Evolutionary conservation across 2,888 invertebrate genomes (phyloP).

Genomic region (Nycteola revayana): DNA sequence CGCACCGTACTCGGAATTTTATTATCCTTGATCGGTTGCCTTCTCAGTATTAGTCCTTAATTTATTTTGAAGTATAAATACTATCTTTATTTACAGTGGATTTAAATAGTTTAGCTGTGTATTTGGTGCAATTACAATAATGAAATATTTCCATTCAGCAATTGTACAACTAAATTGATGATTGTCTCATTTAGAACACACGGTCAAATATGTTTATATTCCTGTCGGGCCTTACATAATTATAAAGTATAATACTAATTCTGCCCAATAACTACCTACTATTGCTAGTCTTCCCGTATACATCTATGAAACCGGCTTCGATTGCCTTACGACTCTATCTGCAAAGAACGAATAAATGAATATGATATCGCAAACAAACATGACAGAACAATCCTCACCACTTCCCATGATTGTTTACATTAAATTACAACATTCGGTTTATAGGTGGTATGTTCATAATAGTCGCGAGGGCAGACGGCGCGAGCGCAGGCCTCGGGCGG

Average conservation of each 20-base stretch:
- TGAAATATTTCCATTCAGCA: too few species aligned
- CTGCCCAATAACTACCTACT: too few species aligned
- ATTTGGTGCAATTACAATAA: too few species aligned
- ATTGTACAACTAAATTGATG: too few species aligned
- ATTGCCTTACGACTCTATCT: slow-evolving; percentile 14
- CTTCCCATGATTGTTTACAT: slow-evolving; percentile 72
- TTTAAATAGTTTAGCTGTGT: too few species aligned
- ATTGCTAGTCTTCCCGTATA: too few species aligned
- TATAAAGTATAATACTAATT: too few species aligned
- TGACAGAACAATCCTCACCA: slow-evolving; percentile 62
- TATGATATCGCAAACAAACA: slow-evolving; percentile 37
- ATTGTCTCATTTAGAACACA: too few species aligned
- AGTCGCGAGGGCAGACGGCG: slow-evolving; percentile 37
- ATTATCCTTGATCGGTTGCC: slow-evolving; percentile 62
- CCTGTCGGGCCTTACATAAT: too few species aligned
- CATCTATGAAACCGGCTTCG: too few species aligned
- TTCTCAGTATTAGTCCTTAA: slow-evolving; percentile 47
- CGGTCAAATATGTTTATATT: too few species aligned
- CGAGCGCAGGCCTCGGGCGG: slow-evolving; percentile 52
- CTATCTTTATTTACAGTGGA: too few species aligned
- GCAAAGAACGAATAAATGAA: slow-evolving; percentile 30
- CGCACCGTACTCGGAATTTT: slow-evolving; percentile 60
- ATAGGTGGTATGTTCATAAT: slow-evolving; percentile 45
- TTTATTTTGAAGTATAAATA: slow-evolving; percentile 15
- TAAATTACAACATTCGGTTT: slow-evolving; percentile 67